phyloP scores from a whole-genome alignment of 2,113 vertebrate species.

The Hassar affinis region DNA sequence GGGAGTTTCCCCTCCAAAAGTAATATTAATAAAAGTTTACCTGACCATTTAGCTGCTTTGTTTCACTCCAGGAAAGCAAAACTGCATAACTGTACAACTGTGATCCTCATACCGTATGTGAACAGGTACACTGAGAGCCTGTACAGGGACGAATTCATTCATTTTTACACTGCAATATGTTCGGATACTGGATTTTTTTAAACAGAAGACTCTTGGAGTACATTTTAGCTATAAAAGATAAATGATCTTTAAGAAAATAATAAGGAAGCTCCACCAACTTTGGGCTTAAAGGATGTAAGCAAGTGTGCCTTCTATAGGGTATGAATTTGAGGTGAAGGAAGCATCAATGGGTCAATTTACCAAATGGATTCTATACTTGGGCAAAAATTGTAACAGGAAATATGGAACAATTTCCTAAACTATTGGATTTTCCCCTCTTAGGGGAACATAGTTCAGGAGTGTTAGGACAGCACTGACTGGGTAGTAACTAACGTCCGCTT shows the following conservation, averaged over 20 bases:
- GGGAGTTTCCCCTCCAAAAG: neutral
- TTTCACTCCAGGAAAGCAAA: conserved; percentile 5
- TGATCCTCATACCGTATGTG: neutral
- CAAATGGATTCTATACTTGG: neutral
- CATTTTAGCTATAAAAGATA: neutral
- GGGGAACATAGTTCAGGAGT: neutral
- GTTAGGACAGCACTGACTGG: neutral
- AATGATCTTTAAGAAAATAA: neutral
- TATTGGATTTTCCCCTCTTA: neutral
- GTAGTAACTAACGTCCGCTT: neutral
- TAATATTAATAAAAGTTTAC: conserved; percentile 28
- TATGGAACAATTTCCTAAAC: neutral
- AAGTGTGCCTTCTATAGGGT: neutral
- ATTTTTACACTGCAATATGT: neutral
- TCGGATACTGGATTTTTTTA: neutral
- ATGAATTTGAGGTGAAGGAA: neutral
- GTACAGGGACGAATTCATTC: neutral
- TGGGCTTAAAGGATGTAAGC: neutral
- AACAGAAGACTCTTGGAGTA: neutral
- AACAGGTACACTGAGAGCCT: conserved; percentile 1
- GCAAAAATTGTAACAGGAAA: too few relatives aligned
- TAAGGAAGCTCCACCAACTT: neutral
- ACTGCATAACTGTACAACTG: neutral
- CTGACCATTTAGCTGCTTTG: neutral
- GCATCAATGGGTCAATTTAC: neutral